Evolutionary conservation across 1,140 invertebrate genomes (phyloP).

Genomic region (Neodiprion virginianus): DNA sequence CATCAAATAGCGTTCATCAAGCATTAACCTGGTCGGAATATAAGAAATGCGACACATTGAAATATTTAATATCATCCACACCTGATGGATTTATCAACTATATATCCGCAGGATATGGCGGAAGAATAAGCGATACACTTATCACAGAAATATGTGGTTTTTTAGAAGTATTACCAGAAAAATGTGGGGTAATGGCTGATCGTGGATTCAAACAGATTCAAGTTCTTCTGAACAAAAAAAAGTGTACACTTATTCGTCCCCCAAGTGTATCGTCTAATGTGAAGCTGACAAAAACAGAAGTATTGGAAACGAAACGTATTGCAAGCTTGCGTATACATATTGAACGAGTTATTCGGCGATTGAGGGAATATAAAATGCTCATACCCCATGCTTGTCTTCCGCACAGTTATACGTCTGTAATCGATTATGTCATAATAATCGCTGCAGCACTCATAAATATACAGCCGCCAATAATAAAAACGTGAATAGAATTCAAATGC

Average conservation of each 20-base stretch:
- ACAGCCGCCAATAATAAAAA: conserved; percentile 39
- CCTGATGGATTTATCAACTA: conserved; percentile 54
- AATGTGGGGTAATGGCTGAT: conserved; percentile 44
- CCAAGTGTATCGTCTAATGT: conserved; percentile 42
- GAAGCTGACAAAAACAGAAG: conserved; percentile 41
- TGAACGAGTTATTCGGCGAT: conserved; percentile 47
- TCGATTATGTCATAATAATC: conserved; percentile 41
- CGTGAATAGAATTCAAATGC: conserved; percentile 9
- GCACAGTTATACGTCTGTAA: conserved; percentile 34
- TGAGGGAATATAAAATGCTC: conserved; percentile 50
- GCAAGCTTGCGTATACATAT: conserved; percentile 53
- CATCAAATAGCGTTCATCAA: conserved; percentile 41
- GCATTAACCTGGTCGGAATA: conserved; percentile 52
- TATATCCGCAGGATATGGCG: conserved; percentile 51
- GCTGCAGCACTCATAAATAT: conserved; percentile 44
- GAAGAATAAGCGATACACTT: conserved; percentile 44
- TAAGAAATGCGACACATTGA: conserved; percentile 51
- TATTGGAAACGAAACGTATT: conserved; percentile 47
- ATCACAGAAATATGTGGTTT: conserved; percentile 46
- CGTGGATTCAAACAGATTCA: conserved; percentile 50
- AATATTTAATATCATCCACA: conserved; percentile 53
- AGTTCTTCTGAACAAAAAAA: conserved; percentile 30
- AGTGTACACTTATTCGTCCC: conserved; percentile 45
- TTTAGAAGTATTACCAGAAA: conserved; percentile 36
- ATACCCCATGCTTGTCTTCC: conserved; percentile 45